A percentile compares a stretch with the other conserved stretches of the same genome.
phyloP scores from a whole-genome alignment of 2,797 vertebrate species.

The Morus bassanus region DNA sequence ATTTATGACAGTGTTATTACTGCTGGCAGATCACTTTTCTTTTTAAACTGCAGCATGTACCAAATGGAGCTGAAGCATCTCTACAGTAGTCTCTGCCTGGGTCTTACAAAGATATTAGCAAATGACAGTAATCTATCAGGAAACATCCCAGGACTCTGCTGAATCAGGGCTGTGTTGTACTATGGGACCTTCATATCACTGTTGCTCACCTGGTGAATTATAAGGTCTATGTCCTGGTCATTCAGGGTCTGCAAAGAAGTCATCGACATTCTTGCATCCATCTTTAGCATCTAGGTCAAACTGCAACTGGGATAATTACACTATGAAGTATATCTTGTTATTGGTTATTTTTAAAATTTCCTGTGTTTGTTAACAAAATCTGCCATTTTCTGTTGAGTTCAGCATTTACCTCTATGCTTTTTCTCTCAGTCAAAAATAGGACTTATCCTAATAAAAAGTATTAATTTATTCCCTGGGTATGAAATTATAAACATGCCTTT shows the following conservation, averaged over 20 bases:
- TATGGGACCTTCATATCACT: not conserved
- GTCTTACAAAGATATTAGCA: constrained; percentile 6
- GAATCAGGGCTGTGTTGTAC: not conserved
- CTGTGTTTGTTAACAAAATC: not conserved
- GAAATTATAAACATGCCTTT: not conserved
- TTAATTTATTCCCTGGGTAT: not conserved
- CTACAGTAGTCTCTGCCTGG: not conserved
- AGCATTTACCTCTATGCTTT: not conserved
- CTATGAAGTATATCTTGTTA: not conserved
- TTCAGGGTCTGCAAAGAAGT: not conserved
- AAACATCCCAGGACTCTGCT: not conserved
- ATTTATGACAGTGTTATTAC: constrained; percentile 37
- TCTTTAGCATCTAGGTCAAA: constrained; percentile 1
- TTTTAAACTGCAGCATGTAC: not conserved
- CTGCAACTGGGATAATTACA: not conserved
- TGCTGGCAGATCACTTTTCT: constrained; percentile 27
- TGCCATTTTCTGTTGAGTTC: not conserved
- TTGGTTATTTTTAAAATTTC: not conserved
- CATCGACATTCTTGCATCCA: not conserved
- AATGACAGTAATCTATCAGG: constrained; percentile 27
- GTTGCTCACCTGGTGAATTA: not conserved
- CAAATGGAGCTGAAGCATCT: not conserved
- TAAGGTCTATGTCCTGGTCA: not conserved
- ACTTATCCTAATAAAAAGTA: not conserved
- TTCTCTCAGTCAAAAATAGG: not conserved